phyloP scores from a whole-genome alignment of 2,888 invertebrate genomes.

The Rotaria socialis region DNA sequence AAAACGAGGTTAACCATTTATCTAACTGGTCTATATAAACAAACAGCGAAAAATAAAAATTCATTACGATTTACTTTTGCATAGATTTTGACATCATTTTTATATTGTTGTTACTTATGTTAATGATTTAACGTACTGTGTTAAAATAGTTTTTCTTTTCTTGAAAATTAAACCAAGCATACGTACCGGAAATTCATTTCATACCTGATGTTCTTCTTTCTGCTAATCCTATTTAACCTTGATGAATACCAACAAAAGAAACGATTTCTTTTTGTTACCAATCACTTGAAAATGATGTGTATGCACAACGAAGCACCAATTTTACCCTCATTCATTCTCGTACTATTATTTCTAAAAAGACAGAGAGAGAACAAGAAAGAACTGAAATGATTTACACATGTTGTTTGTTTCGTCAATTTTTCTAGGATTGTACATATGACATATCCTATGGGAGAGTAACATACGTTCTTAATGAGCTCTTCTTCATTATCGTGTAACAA shows the following conservation, averaged over 20 bases:
- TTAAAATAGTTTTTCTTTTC: neutral
- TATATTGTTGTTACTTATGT: neutral
- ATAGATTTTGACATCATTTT: neutral
- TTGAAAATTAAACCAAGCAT: neutral
- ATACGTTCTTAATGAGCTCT: slow-evolving; percentile 13
- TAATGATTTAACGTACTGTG: too few relatives aligned
- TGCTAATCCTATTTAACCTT: neutral
- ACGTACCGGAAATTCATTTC: neutral
- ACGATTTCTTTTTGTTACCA: neutral
- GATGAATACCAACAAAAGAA: neutral
- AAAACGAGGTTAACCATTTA: neutral
- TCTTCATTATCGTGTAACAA: neutral
- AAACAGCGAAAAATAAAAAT: neutral
- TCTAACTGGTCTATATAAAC: neutral
- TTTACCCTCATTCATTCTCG: too few relatives aligned
- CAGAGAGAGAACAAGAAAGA: too few relatives aligned
- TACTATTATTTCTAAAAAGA: too few relatives aligned
- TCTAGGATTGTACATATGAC: neutral
- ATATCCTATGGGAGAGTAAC: neutral
- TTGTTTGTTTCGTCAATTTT: neutral
- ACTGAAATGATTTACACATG: neutral
- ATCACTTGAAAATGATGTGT: neutral
- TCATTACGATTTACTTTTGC: neutral
- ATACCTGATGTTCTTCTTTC: neutral
- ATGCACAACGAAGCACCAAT: neutral